These are phyloP conservation scores for Gallinago undulata DNA, from an alignment of 2,113 vertebrate genomes.

Conservation along the genomic window DNA sequence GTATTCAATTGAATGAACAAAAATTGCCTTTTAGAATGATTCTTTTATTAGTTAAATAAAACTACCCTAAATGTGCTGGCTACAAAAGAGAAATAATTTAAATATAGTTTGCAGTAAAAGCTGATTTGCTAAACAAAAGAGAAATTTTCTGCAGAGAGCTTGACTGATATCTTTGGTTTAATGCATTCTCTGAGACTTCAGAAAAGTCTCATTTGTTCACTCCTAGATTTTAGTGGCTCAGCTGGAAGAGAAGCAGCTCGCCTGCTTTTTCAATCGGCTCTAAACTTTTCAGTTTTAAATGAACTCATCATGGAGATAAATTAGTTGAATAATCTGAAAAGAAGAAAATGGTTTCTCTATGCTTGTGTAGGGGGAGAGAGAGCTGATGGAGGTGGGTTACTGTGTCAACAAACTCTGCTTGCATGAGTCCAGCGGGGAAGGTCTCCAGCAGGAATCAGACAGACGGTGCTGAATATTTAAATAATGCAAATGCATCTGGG, in stretches of 20 bases:
- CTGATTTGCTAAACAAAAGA: constrained; percentile 50
- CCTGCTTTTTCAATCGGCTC: background rate
- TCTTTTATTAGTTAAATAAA: constrained; percentile 64
- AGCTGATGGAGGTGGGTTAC: background rate
- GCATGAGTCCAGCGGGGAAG: background rate
- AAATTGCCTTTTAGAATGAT: constrained; percentile 51
- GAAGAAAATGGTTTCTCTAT: background rate
- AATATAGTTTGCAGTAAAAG: constrained; percentile 37
- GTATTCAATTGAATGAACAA: constrained; percentile 49
- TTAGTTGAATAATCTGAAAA: constrained; percentile 1
- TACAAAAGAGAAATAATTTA: constrained; percentile 15
- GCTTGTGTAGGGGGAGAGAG: background rate
- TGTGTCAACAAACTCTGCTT: background rate
- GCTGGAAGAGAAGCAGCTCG: constrained; percentile 1
- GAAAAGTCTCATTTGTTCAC: constrained; percentile 8
- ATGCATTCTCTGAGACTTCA: background rate
- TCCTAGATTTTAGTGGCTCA: constrained; percentile 6
- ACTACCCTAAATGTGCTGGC: constrained; percentile 12
- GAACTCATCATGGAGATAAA: background rate
- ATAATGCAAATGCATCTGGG: background rate
- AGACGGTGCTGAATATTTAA: background rate
- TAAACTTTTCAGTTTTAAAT: background rate
- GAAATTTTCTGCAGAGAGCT: background rate
- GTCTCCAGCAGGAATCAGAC: background rate
- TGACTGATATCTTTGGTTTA: constrained; percentile 1